These are phyloP conservation scores for Denticeps clupeoides DNA, from an alignment of 2,797 vertebrate genomes.

Conservation along the genomic window DNA sequence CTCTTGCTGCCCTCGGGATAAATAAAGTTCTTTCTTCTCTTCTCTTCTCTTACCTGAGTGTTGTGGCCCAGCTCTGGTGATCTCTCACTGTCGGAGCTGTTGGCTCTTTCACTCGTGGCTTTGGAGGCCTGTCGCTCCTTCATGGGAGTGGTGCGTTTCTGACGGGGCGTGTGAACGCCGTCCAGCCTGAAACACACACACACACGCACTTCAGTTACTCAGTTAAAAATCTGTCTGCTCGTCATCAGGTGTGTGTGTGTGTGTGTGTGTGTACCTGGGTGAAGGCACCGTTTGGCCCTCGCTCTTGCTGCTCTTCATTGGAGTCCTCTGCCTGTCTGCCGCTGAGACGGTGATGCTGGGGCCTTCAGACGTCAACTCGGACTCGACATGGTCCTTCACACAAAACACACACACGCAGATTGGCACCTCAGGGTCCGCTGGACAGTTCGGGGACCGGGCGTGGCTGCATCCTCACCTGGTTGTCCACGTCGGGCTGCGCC, in stretches of 20 bases:
- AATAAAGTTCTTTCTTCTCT: no score
- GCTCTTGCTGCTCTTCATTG: conserved; percentile 67
- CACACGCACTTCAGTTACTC: no score
- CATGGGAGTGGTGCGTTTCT: conserved; percentile 75
- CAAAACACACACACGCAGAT: conserved; percentile 15
- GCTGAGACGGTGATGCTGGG: conserved; percentile 66
- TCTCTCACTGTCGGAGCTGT: conserved; percentile 89
- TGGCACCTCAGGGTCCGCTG: no score
- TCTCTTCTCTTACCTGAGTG: conserved; percentile 80
- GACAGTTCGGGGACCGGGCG: neutral
- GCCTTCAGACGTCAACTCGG: conserved; percentile 65
- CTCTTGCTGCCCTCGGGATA: no score
- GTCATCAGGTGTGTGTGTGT: conserved; percentile 27
- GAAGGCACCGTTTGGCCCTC: conserved; percentile 68
- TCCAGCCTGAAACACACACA: conserved; percentile 57
- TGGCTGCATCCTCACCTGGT: conserved; percentile 46
- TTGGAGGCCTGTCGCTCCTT: conserved; percentile 88
- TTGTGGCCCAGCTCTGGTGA: conserved; percentile 80
- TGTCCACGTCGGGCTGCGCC: conserved; percentile 62
- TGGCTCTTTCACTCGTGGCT: conserved; percentile 77
- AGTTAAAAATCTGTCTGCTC: no score
- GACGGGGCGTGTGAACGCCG: conserved; percentile 67
- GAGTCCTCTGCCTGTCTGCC: conserved; percentile 74
- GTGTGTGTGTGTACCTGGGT: conserved; percentile 55
- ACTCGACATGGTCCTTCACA: conserved; percentile 66